A percentile compares a stretch with the other conserved stretches of the same genome.
phyloP scores from a whole-genome alignment of 2,113 vertebrate genomes.

The Odontesthes bonariensis region DNA sequence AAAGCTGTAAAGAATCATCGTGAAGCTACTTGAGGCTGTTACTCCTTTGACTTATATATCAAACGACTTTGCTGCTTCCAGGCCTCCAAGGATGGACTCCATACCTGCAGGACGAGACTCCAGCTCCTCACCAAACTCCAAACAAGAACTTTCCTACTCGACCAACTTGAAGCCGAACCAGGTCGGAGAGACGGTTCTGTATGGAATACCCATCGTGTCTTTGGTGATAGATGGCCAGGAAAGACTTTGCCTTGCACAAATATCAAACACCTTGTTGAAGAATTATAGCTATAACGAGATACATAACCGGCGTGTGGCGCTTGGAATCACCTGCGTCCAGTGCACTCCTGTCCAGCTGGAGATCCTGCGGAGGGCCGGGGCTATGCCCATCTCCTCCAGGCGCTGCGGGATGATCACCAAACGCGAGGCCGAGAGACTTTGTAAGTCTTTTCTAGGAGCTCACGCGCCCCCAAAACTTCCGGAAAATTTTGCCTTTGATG shows the following conservation, averaged over 20 bases:
- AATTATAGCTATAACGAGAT: conserved; percentile 96
- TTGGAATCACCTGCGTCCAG: conserved; percentile 94
- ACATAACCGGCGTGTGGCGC: conserved; percentile 92
- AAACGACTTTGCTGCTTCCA: conserved; percentile 62
- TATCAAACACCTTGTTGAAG: conserved; percentile 92
- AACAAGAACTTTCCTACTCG: conserved; percentile 91
- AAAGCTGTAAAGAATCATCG: background rate
- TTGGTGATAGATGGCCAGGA: conserved; percentile 95
- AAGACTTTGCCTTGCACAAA: conserved; percentile 92
- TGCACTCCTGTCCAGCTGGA: conserved; percentile 94
- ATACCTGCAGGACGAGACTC: conserved; percentile 91
- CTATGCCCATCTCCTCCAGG: conserved; percentile 93
- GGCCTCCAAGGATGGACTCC: conserved; percentile 91
- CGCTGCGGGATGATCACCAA: conserved; percentile 96
- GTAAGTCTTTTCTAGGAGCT: conserved; percentile 92
- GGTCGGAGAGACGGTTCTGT: conserved; percentile 94
- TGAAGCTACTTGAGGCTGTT: background rate
- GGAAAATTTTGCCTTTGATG: conserved; percentile 93
- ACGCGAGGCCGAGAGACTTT: conserved; percentile 91
- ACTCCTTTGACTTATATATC: background rate
- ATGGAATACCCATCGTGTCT: conserved; percentile 95
- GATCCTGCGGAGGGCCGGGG: conserved; percentile 90
- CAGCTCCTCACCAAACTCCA: conserved; percentile 91
- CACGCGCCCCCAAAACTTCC: conserved; percentile 91
- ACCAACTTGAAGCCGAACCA: conserved; percentile 94